phyloP scores from a whole-genome alignment of 2,888 invertebrate genomes.

The Phlogophora meticulosa region DNA sequence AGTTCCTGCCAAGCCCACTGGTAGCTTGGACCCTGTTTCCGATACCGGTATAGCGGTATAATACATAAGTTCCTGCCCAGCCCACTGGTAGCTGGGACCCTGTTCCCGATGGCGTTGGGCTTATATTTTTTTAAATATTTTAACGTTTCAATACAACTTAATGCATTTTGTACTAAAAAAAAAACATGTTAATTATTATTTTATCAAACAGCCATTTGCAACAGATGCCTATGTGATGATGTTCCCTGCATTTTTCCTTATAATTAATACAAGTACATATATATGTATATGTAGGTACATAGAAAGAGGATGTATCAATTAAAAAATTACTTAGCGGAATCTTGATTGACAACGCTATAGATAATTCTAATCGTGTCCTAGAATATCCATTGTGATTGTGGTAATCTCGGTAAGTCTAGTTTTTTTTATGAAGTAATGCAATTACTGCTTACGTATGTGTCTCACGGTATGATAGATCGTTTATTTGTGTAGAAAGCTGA shows the following conservation, averaged over 20 bases:
- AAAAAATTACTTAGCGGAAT: constrained; percentile 31
- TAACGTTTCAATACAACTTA: too few relatives aligned
- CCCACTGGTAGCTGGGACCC: too few relatives aligned
- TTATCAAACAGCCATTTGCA: too few relatives aligned
- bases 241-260: constrained; percentile 26
- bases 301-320: constrained; percentile 32
- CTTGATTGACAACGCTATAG: constrained; percentile 46
- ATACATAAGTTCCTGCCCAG: too few relatives aligned
- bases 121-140: too few relatives aligned
- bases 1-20: too few relatives aligned
- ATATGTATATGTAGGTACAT: neutral
- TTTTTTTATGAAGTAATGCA: constrained; percentile 44
- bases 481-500: constrained; percentile 20
- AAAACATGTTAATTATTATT: too few relatives aligned
- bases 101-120: too few relatives aligned
- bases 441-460: constrained; percentile 37
- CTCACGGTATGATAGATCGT: constrained; percentile 33
- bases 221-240: neutral
- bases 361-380: constrained; percentile 47
- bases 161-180: too few relatives aligned
- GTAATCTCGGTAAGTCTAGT: constrained; percentile 9
- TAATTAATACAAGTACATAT: constrained; percentile 6
- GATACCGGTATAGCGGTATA: too few relatives aligned
- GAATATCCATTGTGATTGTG: constrained; percentile 42
- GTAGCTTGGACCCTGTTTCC: too few relatives aligned